These are phyloP conservation scores for Galerucella calmariensis DNA, from an alignment of 2,888 invertebrate genomes.

Conservation along the genomic window DNA sequence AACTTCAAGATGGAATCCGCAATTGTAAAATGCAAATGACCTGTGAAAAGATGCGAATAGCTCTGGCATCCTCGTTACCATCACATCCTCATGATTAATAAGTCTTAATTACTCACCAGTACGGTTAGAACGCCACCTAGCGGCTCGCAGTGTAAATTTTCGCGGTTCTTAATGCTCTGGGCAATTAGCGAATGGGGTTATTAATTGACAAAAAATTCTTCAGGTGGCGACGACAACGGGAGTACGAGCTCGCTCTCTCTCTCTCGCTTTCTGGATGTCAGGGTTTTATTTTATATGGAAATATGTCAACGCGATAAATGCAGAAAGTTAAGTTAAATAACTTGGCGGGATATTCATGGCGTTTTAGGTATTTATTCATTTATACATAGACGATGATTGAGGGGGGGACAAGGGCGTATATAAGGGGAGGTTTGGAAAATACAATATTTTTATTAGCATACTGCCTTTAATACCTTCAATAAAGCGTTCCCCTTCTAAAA, in stretches of 20 bases:
- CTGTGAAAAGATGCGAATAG: conserved; percentile 63
- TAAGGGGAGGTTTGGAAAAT: too few species aligned
- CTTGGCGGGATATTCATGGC: too few species aligned
- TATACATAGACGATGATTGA: too few species aligned
- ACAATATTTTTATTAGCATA: too few species aligned
- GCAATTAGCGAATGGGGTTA: conserved; percentile 52
- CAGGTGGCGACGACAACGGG: conserved; percentile 59
- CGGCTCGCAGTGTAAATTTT: conserved; percentile 29
- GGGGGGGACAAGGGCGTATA: too few species aligned
- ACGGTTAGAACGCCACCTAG: conserved; percentile 29
- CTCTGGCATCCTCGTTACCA: conserved; percentile 50
- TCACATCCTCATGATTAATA: conserved; percentile 55
- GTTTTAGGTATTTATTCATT: too few species aligned
- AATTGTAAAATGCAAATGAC: conserved; percentile 65
- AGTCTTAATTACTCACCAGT: conserved; percentile 51
- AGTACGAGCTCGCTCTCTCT: too few species aligned
- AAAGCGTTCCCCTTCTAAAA: too few species aligned
- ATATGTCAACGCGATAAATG: too few species aligned
- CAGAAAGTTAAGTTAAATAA: conserved; percentile 25
- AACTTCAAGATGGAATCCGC: conserved; percentile 62
- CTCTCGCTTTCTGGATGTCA: too few species aligned
- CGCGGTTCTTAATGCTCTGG: conserved; percentile 22
- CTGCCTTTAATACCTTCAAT: too few species aligned
- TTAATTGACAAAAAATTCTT: conserved; percentile 61
- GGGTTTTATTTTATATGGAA: conserved; percentile 41